A percentile compares a stretch with the other conserved stretches of the same genome.
phyloP scores from a whole-genome alignment of 37 sponge, comb jelly and placozoan species.

The Ianthella basta region DNA sequence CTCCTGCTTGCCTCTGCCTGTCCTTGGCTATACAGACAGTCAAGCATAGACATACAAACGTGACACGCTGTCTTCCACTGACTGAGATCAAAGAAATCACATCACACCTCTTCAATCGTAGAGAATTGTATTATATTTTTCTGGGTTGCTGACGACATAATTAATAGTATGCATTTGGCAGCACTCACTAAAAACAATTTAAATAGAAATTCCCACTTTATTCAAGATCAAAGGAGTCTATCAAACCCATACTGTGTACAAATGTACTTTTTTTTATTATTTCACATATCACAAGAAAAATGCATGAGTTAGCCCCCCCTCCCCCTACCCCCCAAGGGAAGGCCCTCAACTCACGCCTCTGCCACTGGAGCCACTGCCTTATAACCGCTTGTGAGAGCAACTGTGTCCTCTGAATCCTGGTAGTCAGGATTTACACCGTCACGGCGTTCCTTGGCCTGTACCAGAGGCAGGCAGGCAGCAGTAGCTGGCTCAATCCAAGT shows the following conservation, averaged over 20 bases:
- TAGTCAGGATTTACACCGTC: slow-evolving; percentile 85
- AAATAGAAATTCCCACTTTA: no score
- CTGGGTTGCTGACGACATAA: no score
- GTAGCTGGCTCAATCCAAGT: no score
- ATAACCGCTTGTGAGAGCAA: slow-evolving; percentile 57
- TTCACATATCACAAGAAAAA: no score
- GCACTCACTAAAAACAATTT: no score
- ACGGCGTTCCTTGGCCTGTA: slow-evolving; percentile 87
- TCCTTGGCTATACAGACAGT: slow-evolving; percentile 23
- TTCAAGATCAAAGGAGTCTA: no score
- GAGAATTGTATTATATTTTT: no score
- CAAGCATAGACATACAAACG: slow-evolving; percentile 15
- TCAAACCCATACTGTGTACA: no score
- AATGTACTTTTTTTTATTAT: neutral
- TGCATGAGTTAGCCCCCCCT: neutral
- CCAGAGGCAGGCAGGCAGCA: neutral
- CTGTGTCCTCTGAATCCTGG: slow-evolving; percentile 39
- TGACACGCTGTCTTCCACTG: neutral
- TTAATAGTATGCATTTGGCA: no score
- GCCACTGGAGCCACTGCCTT: slow-evolving; percentile 74
- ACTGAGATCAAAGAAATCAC: neutral
- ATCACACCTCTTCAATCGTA: neutral
- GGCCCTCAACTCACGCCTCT: slow-evolving; percentile 28
- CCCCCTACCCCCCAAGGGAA: slow-evolving; percentile 34
- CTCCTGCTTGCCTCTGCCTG: slow-evolving; percentile 69